phyloP scores from a whole-genome alignment of 2,113 vertebrate genomes.

The Emydocephalus ijimae region DNA sequence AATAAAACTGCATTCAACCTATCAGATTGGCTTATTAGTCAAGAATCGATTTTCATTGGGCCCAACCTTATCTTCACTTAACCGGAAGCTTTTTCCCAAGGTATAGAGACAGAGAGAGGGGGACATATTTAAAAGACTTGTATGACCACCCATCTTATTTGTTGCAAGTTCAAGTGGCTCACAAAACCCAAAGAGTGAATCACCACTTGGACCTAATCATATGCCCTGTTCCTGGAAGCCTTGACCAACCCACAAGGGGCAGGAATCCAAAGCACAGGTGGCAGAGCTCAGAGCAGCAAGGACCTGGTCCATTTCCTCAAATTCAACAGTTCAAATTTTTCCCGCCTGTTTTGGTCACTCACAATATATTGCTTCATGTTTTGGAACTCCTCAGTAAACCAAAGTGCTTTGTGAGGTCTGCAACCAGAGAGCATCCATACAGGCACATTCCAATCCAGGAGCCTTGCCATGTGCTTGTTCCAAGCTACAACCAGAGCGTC shows the following conservation, averaged over 20 bases:
- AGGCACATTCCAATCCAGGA: not conserved
- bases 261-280: not conserved
- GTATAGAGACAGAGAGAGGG: not conserved
- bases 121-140: not conserved
- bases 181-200: not conserved
- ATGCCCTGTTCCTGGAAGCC: not conserved
- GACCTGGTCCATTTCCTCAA: not conserved
- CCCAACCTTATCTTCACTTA: not conserved
- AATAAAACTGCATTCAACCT: not conserved
- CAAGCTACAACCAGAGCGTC: not conserved
- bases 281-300: not conserved
- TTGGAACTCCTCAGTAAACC: not conserved
- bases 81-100: not conserved
- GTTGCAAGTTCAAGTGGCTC: not conserved
- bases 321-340: not conserved
- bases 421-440: not conserved
- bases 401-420: not conserved
- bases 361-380: not conserved
- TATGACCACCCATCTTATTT: not conserved
- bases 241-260: not conserved
- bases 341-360: not conserved
- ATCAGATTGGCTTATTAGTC: not conserved
- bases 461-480: not conserved
- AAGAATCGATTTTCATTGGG: not conserved
- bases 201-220: not conserved